Base-by-base conservation (phyloP, 2,113 vertebrate species). In the Spilogale gracilis region DNA sequence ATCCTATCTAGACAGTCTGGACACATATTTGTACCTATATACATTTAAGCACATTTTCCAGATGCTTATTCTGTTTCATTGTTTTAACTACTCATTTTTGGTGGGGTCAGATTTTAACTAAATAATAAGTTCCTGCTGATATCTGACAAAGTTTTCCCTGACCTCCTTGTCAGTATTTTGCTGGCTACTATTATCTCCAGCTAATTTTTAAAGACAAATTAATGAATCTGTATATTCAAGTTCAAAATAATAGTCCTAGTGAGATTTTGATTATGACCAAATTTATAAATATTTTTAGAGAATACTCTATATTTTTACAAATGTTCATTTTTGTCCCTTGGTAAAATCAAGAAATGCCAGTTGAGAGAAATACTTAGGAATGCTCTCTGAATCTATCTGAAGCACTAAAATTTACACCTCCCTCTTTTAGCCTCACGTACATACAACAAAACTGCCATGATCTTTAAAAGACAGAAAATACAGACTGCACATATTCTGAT, bases 151-250 rank as follows among this genome's bases (percentile, higher is more conserved):
- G 38, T 78, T 87, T 10, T 43, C 23, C 2, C 78, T 48, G 30
- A 16, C 71, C 84, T 50, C n/a, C 63, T 21, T 79, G 43, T 27
- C 25, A 86, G 30, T 74, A 93, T 81, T 90, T 76, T 80, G 17
- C 65, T 86, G 32, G 32, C 25, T 91, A 63, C 20, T 73, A 76
- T 76, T 89, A 87, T n/a, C 9, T 82, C 52, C 27, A 95, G 48
- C 17, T 95, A 63, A 90, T 21, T n/a, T 63, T 90, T 91, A 4
- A 87, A 87, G 71, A 83, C n/a, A 78, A 91, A 94, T 58, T 27
- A 89, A 30, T 94, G 50, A 89, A 79, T 80, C 23, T 60, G 9
- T 27, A 92, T 89, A 69, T 93, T 90, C 5, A 58, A 86, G 10
- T 93, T 85, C 5, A 81, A 79, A 92, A 83, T 58, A 65, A 89